Evolutionary conservation across 1,140 invertebrate species (phyloP), one percentile per base, ranked within the genome.

Genomic region (Psilanteris sp.): DNA sequence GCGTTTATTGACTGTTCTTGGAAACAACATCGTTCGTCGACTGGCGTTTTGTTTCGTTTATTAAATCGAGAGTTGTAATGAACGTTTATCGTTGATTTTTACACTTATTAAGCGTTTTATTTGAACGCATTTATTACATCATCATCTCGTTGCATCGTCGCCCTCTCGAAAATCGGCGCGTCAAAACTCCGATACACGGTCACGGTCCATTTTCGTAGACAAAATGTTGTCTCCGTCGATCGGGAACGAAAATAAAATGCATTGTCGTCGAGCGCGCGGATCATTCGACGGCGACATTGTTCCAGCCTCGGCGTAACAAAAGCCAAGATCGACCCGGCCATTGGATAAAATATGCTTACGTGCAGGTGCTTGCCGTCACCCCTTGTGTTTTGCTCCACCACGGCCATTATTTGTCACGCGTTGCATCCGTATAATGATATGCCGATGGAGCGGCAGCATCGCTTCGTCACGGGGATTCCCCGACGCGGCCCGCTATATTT

Each of bases 341-440:
- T 55, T 26, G 77, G 71, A 83, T 84, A 79, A 85, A 83, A 85
- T 83, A 85, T 84, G 79, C 71, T 39, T 44, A 26, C 61, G 57
- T 79, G 83, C 84, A 86, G 83, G 84, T 86, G 84, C 80, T 78
- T 74, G 0, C 26, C 7, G 44, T 31, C 36, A 20, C 43, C 75
- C 70, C 57, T 46, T 46, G 27, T 68, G 66, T 59, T 64, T 26
- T 71, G 67, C 66, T n/a, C 43, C 31, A 32, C 52, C 52, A 31
- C 20, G 34, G 32, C 62, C 59, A 80, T 80, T 80, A 81, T 83
- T 70, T 68, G 79, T 81, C 79, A 77, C 82, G 73, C 78, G 84
- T 80, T 64, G 76, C 68, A 43, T 77, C 79, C 82, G 80, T 82
- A 82, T 85, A 86, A 86, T 85, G 83, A 84, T 85, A 78, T 72